A percentile compares a stretch with the other conserved stretches of the same genome.
Evolutionary conservation across 2,797 vertebrate genomes (phyloP).

Genomic region (Acridotheres tristis): DNA sequence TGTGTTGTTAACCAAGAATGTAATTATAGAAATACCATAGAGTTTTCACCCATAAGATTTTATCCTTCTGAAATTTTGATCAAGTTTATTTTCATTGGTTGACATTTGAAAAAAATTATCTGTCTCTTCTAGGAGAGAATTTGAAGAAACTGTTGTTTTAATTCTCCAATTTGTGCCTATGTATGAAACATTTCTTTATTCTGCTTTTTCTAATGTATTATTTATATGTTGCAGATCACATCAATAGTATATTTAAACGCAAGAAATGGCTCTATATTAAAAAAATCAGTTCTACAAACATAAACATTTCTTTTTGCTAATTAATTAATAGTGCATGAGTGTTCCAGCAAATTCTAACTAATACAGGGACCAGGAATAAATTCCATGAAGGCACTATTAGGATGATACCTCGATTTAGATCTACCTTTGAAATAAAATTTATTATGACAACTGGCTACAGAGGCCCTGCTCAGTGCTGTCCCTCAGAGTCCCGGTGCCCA

Average conservation of each 20-base stretch:
- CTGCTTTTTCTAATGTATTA: not conserved
- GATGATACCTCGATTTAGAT: not conserved
- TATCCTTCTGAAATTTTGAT: not conserved
- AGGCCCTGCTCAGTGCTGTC: not conserved
- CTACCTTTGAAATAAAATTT: not conserved
- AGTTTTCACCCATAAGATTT: not conserved
- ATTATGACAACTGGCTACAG: not conserved
- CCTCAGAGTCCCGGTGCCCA: rapidly evolving
- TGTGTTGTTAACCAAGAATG: not conserved
- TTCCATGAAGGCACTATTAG: not conserved
- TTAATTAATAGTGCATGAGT: not conserved
- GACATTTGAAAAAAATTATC: not conserved
- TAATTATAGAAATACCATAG: not conserved
- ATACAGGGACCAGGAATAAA: not conserved
- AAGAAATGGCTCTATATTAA: not conserved
- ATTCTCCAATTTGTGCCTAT: not conserved
- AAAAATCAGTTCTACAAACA: not conserved
- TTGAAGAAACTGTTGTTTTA: not conserved
- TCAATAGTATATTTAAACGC: not conserved
- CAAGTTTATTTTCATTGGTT: not conserved
- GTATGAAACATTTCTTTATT: not conserved
- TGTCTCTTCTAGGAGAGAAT: not conserved
- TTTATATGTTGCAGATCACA: not conserved
- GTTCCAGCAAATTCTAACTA: not conserved
- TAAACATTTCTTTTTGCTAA: not conserved